Percentiles rank a stretch among this genome's conserved stretches.
Conservation (phyloP, 2,797 vertebrate genomes). For the Urocyon cinereoargenteus region DNA sequence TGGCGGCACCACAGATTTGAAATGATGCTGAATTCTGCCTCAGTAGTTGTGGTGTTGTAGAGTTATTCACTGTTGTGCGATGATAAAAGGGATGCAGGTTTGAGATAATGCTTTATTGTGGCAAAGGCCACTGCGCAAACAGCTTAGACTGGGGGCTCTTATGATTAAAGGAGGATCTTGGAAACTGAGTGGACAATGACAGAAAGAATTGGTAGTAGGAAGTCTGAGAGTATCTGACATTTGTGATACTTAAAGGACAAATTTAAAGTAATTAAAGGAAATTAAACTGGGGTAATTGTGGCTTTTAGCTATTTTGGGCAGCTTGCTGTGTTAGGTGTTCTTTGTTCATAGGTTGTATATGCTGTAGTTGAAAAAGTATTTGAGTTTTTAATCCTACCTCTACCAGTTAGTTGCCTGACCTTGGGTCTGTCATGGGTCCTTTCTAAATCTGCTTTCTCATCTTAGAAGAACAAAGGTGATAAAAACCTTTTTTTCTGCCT, state of each 20-base stretch:
- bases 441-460: not conserved
- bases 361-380: not conserved
- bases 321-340: not conserved
- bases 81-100: not conserved
- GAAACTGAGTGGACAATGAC: not conserved
- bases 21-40: not conserved
- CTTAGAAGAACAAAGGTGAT: not conserved
- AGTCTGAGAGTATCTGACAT: not conserved
- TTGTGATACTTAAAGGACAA: not conserved
- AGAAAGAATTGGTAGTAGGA: not conserved
- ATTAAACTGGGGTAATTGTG: not conserved
- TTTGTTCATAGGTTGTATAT: not conserved
- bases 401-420: not conserved
- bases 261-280: conserved; percentile 18
- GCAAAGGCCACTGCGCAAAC: not conserved
- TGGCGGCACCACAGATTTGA: not conserved
- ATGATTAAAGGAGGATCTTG: not conserved
- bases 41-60: not conserved
- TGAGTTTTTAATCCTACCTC: not conserved
- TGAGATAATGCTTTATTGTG: not conserved
- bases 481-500: not conserved
- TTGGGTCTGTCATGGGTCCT: not conserved
- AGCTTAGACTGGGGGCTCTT: not conserved
- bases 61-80: not conserved
- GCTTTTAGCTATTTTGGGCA: not conserved